Base-by-base conservation (phyloP, 2,113 vertebrate genomes). In the Ctenodactylus gundi region DNA sequence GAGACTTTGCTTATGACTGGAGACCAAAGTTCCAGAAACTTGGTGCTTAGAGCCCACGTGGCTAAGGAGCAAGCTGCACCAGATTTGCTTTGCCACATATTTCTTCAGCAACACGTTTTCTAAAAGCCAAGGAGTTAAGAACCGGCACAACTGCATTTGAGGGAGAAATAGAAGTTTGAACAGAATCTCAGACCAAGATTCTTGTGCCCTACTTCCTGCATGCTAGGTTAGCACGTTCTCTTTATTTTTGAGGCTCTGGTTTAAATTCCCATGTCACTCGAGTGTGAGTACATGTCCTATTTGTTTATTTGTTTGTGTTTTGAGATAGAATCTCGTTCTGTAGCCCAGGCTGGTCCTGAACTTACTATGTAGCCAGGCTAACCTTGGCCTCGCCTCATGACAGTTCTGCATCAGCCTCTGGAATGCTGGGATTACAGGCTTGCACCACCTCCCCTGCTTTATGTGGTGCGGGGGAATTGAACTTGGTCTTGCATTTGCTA, bases 171-270 rank as follows among this genome's bases (percentile, higher is more conserved):
- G 11, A 72, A 76, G 73, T 46, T 68, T 85, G 73, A 57, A 77
- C 34, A 46, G 44, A 23, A 3, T 89, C 21, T 89, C 49, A 53
- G 58, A 87, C 21, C 64, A 87, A 85, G 85, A 75, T 68, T 34
- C 68, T 9, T 25, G 55, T 93, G 10, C 29, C 21, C 65, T 39
- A 1, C 23, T 68, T 70, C 34, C 85, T 67, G 7, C 31, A 29
- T 46, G 57, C 73, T 55, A 57, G 55, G 5, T 88, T 76, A 90
- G 81, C 76, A 67, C 96, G 93, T 97, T 95, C 80, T 90, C 58
- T 94, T 65, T 92, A n/a, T 93, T 21, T 13, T 62, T 51, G 9
- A 55, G 68, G 10, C 39, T 91, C 78, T 49, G 23, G 85, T 78
- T 89, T 94, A 84, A 91, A 80, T 83, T 80, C 36, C 46, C 20